Percentiles rank a stretch among this genome's conserved stretches.
Evolutionary conservation across 2,113 vertebrate genomes (phyloP).

Genomic region (Vulpes ferrilata): DNA sequence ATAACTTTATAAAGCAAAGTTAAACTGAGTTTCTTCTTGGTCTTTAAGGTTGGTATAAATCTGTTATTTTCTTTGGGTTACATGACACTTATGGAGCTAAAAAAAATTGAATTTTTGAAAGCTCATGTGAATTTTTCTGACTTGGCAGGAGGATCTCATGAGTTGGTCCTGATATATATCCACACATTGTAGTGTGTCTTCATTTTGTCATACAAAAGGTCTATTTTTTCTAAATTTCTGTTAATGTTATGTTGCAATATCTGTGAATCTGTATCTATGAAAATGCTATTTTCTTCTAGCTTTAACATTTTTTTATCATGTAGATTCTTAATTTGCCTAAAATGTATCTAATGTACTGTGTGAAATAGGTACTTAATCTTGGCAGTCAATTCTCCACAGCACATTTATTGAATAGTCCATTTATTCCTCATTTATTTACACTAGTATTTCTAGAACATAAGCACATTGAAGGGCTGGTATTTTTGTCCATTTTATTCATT

Average conservation of each 20-base stretch:
- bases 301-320: not conserved
- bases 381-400: not conserved
- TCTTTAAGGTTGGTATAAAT: not conserved
- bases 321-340: not conserved
- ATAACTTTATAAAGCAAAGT: slow-evolving; percentile 17
- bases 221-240: not conserved
- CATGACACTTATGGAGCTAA: not conserved
- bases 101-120: not conserved
- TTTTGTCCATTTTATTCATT: not conserved
- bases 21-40: not conserved
- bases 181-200: not conserved
- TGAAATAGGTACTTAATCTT: not conserved
- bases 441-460: not conserved
- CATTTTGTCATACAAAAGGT: not conserved
- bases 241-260: not conserved
- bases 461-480: not conserved
- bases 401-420: not conserved
- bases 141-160: not conserved
- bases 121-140: not conserved
- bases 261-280: not conserved
- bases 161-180: not conserved
- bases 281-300: not conserved
- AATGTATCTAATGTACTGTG: not conserved
- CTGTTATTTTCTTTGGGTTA: not conserved
- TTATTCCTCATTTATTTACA: not conserved